phyloP scores from a whole-genome alignment of 2,113 vertebrate genomes.

The Albula goreensis region DNA sequence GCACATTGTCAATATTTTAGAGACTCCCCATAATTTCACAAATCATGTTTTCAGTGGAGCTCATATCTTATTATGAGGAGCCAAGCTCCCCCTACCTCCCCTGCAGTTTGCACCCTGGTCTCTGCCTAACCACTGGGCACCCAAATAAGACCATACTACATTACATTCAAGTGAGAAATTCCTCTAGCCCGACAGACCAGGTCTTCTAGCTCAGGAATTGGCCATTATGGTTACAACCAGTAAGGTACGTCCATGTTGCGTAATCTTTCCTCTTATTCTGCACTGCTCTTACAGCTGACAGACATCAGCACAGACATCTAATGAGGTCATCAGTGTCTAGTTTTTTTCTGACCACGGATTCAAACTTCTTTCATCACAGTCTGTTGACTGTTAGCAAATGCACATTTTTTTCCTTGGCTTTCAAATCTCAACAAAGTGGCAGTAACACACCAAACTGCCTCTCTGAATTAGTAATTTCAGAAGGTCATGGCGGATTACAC shows the following conservation, averaged over 20 bases:
- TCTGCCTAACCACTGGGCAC: background rate
- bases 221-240: background rate
- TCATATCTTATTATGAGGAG: too few relatives aligned
- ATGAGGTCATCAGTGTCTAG: background rate
- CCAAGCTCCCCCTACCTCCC: too few relatives aligned
- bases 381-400: background rate
- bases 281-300: background rate
- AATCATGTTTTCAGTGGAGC: too few relatives aligned
- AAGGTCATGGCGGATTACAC: background rate
- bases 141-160: background rate
- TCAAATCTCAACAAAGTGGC: background rate
- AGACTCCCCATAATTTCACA: too few relatives aligned
- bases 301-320: background rate
- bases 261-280: background rate
- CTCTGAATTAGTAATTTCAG: background rate
- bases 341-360: background rate
- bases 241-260: background rate
- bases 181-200: background rate
- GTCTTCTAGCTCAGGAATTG: background rate
- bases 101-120: background rate
- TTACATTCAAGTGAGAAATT: background rate
- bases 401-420: background rate
- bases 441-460: background rate
- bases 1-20: too few relatives aligned
- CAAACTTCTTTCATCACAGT: background rate